A percentile compares a stretch with the other conserved stretches of the same genome.
phyloP scores from a whole-genome alignment of 2,888 invertebrate species.

The Clanis bilineata region DNA sequence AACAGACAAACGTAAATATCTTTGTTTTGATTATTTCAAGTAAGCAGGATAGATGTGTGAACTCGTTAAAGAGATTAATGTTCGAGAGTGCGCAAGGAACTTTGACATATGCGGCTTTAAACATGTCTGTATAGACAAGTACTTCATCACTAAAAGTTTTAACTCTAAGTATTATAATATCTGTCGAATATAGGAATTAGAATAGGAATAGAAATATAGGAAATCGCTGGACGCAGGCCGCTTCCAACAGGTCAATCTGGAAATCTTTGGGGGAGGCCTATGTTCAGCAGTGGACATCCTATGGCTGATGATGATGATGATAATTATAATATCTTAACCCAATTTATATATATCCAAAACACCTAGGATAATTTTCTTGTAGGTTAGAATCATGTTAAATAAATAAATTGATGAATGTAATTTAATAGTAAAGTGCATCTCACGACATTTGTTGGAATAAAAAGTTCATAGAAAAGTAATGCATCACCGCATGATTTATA shows the following conservation, averaged over 20 bases:
- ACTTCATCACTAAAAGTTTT: neutral
- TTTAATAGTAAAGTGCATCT: neutral
- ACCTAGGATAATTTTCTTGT: too few species aligned
- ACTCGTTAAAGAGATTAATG: constrained; percentile 52
- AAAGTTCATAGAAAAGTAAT: neutral
- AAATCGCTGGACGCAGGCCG: too few species aligned
- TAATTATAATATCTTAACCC: too few species aligned
- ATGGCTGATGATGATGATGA: too few species aligned
- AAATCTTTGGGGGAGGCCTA: too few species aligned
- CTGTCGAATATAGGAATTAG: too few species aligned
- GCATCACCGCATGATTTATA: constrained; percentile 29
- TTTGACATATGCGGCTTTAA: neutral
- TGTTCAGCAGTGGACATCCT: too few species aligned
- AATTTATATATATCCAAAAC: too few species aligned
- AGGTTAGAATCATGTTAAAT: too few species aligned
- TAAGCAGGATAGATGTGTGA: constrained; percentile 46
- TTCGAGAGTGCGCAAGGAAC: constrained; percentile 1
- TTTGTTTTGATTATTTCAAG: constrained; percentile 33
- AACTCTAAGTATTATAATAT: neutral
- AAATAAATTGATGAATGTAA: too few species aligned
- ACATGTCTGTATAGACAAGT: constrained; percentile 3
- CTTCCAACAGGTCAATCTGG: too few species aligned
- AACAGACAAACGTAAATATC: constrained; percentile 18
- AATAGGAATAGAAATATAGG: too few species aligned
- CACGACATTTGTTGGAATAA: neutral